phyloP scores from a whole-genome alignment of 2,797 vertebrate genomes.

The Sphaeramia orbicularis region DNA sequence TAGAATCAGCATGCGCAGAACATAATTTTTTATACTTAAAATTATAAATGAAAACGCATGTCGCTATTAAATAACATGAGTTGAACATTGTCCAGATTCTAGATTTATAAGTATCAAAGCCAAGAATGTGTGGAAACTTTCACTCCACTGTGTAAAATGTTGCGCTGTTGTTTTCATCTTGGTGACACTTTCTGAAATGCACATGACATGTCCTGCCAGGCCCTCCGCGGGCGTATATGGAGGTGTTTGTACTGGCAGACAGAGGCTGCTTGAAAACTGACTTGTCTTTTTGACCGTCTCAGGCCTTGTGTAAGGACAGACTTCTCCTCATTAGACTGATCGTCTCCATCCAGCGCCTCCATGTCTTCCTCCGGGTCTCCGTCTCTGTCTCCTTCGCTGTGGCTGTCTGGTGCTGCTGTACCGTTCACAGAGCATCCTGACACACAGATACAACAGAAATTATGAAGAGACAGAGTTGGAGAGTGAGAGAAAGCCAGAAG shows the following conservation, averaged over 20 bases:
- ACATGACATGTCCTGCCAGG: background rate
- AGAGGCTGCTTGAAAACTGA: conserved; percentile 43
- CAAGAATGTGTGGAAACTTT: conserved; percentile 11
- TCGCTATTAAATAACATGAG: no score
- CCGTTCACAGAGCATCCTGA: conserved; percentile 77
- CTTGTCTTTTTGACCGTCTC: conserved; percentile 84
- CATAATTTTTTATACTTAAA: no score
- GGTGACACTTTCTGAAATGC: conserved; percentile 13
- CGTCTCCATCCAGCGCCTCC: conserved; percentile 32
- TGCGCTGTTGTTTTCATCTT: conserved; percentile 21
- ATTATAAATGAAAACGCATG: no score
- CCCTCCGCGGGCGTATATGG: conserved; percentile 1
- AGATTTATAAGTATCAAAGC: conserved; percentile 25
- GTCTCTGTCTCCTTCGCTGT: conserved; percentile 32
- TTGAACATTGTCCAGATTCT: background rate
- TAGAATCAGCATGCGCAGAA: no score
- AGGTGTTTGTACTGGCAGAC: conserved; percentile 7
- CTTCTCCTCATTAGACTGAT: conserved; percentile 48
- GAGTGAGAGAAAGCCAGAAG: conserved; percentile 35
- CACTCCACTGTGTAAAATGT: conserved; percentile 35
- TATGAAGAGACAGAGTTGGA: conserved; percentile 6
- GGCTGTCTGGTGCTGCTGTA: conserved; percentile 38
- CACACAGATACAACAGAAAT: conserved; percentile 30
- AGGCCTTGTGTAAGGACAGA: conserved; percentile 49
- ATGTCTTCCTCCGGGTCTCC: conserved; percentile 9